Evolutionary conservation across 2,888 invertebrate species (phyloP).

Genomic region (Osedax fenrisi): DNA sequence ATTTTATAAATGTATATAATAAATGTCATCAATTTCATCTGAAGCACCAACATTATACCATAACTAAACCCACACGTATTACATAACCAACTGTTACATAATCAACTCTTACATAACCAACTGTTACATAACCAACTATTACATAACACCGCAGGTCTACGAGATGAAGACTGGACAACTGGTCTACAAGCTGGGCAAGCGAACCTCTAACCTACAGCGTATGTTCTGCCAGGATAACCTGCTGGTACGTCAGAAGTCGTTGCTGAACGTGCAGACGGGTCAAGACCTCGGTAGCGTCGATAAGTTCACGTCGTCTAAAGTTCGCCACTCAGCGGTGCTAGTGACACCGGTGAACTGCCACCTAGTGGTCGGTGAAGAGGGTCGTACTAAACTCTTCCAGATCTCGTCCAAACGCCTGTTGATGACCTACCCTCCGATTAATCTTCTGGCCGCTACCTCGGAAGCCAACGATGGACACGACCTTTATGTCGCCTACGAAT

Average conservation of each 20-base stretch:
- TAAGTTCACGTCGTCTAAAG: slow-evolving; percentile 33
- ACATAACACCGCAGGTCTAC: slow-evolving; percentile 25
- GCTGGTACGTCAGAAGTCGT: slow-evolving; percentile 35
- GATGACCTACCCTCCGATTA: slow-evolving; percentile 32
- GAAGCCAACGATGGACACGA: slow-evolving; percentile 36
- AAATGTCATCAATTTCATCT: too few relatives aligned
- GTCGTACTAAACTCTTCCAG: slow-evolving; percentile 33
- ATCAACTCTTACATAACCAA: too few relatives aligned
- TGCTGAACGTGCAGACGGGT: slow-evolving; percentile 35
- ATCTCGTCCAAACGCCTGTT: slow-evolving; percentile 27
- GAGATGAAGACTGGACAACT: slow-evolving; percentile 35
- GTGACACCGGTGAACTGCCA: slow-evolving; percentile 35
- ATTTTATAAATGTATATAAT: too few relatives aligned
- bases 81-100: too few relatives aligned
- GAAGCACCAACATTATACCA: too few relatives aligned
- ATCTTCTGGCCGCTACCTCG: slow-evolving; percentile 36
- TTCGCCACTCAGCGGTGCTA: slow-evolving; percentile 34
- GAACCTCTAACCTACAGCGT: slow-evolving; percentile 30
- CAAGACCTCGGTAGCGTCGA: slow-evolving; percentile 31
- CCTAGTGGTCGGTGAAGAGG: slow-evolving; percentile 35
- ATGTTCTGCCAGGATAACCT: slow-evolving; percentile 33
- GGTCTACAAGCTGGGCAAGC: slow-evolving; percentile 32
- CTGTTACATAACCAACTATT: too few relatives aligned
- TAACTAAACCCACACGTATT: too few relatives aligned
- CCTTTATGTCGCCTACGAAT: slow-evolving; percentile 38